A percentile compares a stretch with the other conserved stretches of the same genome.
Evolutionary conservation across 2,888 invertebrate genomes (phyloP).

Genomic region (Drosophila helvetica): DNA sequence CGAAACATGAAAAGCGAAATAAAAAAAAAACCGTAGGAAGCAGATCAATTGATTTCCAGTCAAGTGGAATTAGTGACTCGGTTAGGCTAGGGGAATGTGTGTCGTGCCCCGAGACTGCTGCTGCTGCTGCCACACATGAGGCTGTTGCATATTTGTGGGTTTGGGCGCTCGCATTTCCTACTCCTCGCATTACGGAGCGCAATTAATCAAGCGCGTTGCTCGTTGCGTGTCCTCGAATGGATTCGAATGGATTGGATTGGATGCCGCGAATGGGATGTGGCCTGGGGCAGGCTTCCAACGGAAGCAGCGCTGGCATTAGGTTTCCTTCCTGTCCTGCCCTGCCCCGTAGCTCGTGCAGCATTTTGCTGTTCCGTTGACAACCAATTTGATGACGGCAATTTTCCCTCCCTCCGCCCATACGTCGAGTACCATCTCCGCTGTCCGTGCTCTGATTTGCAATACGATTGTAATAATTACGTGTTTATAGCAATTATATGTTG

Average conservation of each 20-base stretch:
- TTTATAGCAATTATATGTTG: slow-evolving; percentile 35
- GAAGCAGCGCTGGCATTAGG: slow-evolving; percentile 40
- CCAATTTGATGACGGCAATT: slow-evolving; percentile 57
- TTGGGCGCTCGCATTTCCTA: neutral
- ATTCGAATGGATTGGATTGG: slow-evolving; percentile 5
- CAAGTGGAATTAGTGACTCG: slow-evolving; percentile 39
- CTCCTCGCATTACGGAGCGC: slow-evolving; percentile 45
- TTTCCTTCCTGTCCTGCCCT: slow-evolving; percentile 35
- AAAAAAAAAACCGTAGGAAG: slow-evolving; percentile 20
- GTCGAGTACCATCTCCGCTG: slow-evolving; percentile 23
- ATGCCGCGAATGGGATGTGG: slow-evolving; percentile 4
- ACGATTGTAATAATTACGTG: slow-evolving; percentile 45
- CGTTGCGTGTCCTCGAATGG: slow-evolving; percentile 39
- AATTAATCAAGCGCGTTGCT: slow-evolving; percentile 53
- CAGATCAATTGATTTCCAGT: slow-evolving; percentile 40
- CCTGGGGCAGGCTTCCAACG: slow-evolving; percentile 24
- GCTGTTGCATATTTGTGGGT: slow-evolving; percentile 19
- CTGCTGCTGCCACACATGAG: neutral
- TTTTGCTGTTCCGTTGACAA: slow-evolving; percentile 51
- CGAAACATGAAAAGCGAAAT: slow-evolving; percentile 5
- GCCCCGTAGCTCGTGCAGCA: slow-evolving; percentile 20
- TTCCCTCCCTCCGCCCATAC: slow-evolving; percentile 20
- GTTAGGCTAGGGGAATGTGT: slow-evolving; percentile 21
- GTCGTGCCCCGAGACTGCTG: neutral
- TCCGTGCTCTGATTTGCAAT: slow-evolving; percentile 35